Base-by-base conservation (phyloP, 2,113 vertebrate species). In the Forbesichthys papilliferus region DNA sequence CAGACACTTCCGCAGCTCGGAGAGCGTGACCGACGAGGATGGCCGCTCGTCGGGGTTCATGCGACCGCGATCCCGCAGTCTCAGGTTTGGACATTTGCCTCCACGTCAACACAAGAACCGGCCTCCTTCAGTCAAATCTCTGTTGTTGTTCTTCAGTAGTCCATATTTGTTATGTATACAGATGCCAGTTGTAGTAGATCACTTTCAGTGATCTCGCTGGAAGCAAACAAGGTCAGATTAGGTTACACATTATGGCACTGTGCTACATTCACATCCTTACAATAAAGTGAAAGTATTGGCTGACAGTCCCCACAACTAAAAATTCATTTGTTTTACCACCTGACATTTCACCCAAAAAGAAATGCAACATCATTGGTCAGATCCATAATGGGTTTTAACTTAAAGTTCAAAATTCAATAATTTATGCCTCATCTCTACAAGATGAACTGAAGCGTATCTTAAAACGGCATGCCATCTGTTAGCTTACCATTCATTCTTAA, bases 1-100 rank as follows among this genome's bases (percentile, higher is more conserved):
- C 85, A 96, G 94, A 87, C 97, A 99, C 84, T 99, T 98, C 89
- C 95, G 96, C 81, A 99, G 98, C 86, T 92, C 96, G 0, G 98
- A 98, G 88, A 96, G 95, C 75, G 88, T 94, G 63, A 93, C 91
- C 0, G 94, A 94, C 0, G 97, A 99, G 74, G 97, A 96, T 1
- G 95, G 95, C 0, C 78, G 93, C 61, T 93, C 88, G 54, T 94
- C 95, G 0, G 92, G 95, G 0, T 91, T 91, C 84, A 91, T 97
- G 52, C 94, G 96, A 0, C 95, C 96, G 0, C 94, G 98, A 0
- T 98, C 98, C 20, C 84, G 96, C 69, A 99, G 98, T 89, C 95
- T 99, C 89, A 99, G 98, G 98, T 98, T 82, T 56, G 74, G 12
- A 13, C 48, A 3, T 70, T 27, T 27, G 27, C 27, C 9, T 53